Percentiles rank a stretch among this genome's conserved stretches.
phyloP scores from a whole-genome alignment of 2,797 vertebrate genomes.

The Cercopithecus diana region DNA sequence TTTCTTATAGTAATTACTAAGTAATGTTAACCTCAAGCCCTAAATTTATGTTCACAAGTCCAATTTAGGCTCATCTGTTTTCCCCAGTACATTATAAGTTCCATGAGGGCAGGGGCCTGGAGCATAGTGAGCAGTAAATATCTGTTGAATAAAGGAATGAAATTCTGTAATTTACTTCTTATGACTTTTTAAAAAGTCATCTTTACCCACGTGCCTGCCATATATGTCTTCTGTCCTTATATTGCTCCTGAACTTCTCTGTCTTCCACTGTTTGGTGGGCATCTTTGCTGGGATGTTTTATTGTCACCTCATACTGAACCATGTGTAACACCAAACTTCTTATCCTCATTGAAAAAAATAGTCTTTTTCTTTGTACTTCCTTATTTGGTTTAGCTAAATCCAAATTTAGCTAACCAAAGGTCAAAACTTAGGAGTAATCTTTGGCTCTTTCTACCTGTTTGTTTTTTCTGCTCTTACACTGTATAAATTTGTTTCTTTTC shows the following conservation, averaged over 20 bases:
- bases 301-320: neutral
- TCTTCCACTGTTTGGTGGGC: neutral
- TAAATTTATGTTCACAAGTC: slow-evolving; percentile 25
- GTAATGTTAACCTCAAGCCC: neutral
- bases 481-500: neutral
- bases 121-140: neutral
- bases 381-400: slow-evolving; percentile 28
- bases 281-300: slow-evolving; percentile 42
- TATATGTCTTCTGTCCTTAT: neutral
- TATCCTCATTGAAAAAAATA: neutral
- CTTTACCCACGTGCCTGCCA: neutral
- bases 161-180: slow-evolving; percentile 4
- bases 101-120: neutral
- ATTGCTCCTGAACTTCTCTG: slow-evolving; percentile 22
- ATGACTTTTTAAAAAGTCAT: neutral
- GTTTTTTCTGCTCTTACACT: neutral
- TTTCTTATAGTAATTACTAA: neutral
- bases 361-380: neutral
- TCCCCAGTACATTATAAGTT: neutral
- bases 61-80: neutral
- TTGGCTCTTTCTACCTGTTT: neutral
- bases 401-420: neutral
- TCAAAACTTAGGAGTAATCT: neutral
- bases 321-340: neutral
- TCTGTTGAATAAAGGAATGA: slow-evolving; percentile 21